phyloP scores from a whole-genome alignment of 1,140 invertebrate species.

The Yoshiicerus persimilis region DNA sequence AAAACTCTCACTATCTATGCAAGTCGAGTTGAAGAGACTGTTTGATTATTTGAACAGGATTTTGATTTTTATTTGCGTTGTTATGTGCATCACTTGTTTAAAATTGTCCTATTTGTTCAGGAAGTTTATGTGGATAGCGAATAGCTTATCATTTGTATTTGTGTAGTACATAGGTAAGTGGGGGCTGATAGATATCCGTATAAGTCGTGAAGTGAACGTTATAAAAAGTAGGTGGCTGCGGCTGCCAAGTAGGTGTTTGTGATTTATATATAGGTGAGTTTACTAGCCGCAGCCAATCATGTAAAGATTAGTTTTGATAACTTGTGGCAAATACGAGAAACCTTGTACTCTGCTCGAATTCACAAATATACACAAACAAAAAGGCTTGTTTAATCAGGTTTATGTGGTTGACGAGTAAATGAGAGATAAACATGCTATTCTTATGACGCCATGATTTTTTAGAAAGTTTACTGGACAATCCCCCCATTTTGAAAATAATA shows the following conservation, averaged over 20 bases:
- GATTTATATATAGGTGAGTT: not conserved
- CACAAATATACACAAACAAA: not conserved
- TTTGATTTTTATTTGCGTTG: not conserved
- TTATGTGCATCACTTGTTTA: not conserved
- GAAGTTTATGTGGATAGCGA: not conserved
- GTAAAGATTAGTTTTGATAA: not conserved
- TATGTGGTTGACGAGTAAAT: not conserved
- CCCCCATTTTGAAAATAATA: not conserved
- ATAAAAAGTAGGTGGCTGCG: not conserved
- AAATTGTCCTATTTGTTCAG: no score
- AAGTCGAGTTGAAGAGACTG: not conserved
- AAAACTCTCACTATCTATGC: not conserved
- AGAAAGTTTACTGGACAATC: not conserved
- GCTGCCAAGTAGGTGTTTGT: not conserved
- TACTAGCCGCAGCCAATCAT: not conserved
- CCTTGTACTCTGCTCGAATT: not conserved
- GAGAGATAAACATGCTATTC: conserved; percentile 9
- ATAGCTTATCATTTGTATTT: not conserved
- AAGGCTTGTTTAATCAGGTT: not conserved
- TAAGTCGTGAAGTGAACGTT: not conserved
- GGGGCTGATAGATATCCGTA: not conserved
- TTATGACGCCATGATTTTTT: conserved; percentile 12
- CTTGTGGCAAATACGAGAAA: not conserved
- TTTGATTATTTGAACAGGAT: not conserved
- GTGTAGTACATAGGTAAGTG: no score